These are phyloP conservation scores for Betta splendens DNA, from an alignment of 2,797 vertebrate species.

Conservation along the genomic window DNA sequence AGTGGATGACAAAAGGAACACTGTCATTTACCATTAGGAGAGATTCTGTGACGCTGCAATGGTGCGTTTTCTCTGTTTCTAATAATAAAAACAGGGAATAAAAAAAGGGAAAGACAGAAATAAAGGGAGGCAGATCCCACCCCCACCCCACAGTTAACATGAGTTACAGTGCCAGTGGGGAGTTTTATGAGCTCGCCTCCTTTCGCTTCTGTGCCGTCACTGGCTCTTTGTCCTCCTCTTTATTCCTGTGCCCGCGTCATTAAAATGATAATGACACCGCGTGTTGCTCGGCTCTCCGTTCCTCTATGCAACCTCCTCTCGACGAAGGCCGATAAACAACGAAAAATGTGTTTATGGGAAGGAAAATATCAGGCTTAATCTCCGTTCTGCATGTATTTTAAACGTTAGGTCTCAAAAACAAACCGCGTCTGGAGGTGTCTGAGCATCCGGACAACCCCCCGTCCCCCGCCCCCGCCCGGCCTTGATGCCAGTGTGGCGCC, in stretches of 20 bases:
- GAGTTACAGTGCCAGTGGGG: slow-evolving; percentile 81
- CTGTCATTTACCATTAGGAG: slow-evolving; percentile 95
- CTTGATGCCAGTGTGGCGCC: slow-evolving; percentile 51
- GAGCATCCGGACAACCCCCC: slow-evolving; percentile 47
- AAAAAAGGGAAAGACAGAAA: slow-evolving; percentile 57
- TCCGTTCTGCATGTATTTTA: slow-evolving; percentile 17
- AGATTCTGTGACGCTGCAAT: slow-evolving; percentile 84
- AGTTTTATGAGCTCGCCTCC: slow-evolving; percentile 67
- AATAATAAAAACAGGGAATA: slow-evolving; percentile 75
- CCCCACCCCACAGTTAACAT: slow-evolving; percentile 80
- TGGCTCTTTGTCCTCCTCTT: slow-evolving; percentile 41
- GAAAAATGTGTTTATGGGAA: slow-evolving; percentile 6
- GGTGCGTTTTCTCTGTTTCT: slow-evolving; percentile 81
- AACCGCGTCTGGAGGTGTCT: slow-evolving; percentile 43
- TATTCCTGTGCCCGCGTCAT: slow-evolving; percentile 20
- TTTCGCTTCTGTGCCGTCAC: slow-evolving; percentile 49
- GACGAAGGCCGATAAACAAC: no score
- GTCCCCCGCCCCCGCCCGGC: no score
- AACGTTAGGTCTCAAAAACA: slow-evolving; percentile 44
- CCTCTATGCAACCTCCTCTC: background rate
- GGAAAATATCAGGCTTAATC: slow-evolving; percentile 19
- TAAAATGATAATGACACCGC: slow-evolving; percentile 45
- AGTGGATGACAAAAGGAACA: slow-evolving; percentile 94
- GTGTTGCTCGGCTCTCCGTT: slow-evolving; percentile 15
- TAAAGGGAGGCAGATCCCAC: slow-evolving; percentile 63